These are phyloP conservation scores for Maniola hyperantus DNA, from an alignment of 2,888 invertebrate genomes.

Conservation along the genomic window DNA sequence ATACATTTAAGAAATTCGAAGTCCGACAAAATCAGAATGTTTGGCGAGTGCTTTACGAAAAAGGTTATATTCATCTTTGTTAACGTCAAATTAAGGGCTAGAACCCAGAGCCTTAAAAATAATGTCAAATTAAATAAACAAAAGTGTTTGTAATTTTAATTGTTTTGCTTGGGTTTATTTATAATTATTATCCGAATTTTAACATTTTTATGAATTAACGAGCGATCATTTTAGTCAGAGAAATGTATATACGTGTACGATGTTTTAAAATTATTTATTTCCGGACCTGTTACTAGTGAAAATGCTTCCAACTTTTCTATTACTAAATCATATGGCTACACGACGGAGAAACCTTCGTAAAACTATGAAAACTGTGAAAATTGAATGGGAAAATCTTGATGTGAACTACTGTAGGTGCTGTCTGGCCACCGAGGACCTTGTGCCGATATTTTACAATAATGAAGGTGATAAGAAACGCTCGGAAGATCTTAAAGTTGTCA, in stretches of 20 bases:
- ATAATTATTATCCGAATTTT: background rate
- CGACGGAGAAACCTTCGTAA: slow-evolving; percentile 41
- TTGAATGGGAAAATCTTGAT: slow-evolving; percentile 17
- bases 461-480: slow-evolving; percentile 52
- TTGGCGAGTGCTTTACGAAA: no score
- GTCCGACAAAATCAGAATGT: no score
- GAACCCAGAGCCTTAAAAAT: no score
- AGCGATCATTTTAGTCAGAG: background rate
- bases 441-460: slow-evolving; percentile 55
- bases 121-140: no score
- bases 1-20: no score
- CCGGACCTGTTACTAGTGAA: slow-evolving; percentile 28
- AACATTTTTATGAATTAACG: background rate
- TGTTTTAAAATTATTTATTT: background rate
- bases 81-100: no score
- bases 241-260: slow-evolving; percentile 1
- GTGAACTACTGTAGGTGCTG: slow-evolving; percentile 57
- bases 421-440: slow-evolving; percentile 52
- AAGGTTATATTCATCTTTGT: no score
- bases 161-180: background rate
- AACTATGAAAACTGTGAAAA: slow-evolving; percentile 23
- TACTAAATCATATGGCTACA: slow-evolving; percentile 51
- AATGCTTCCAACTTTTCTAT: slow-evolving; percentile 55
- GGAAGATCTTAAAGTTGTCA: slow-evolving; percentile 53
- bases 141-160: background rate